Evolutionary conservation across 2,113 vertebrate species (phyloP).

Genomic region (Paratilapia polleni): DNA sequence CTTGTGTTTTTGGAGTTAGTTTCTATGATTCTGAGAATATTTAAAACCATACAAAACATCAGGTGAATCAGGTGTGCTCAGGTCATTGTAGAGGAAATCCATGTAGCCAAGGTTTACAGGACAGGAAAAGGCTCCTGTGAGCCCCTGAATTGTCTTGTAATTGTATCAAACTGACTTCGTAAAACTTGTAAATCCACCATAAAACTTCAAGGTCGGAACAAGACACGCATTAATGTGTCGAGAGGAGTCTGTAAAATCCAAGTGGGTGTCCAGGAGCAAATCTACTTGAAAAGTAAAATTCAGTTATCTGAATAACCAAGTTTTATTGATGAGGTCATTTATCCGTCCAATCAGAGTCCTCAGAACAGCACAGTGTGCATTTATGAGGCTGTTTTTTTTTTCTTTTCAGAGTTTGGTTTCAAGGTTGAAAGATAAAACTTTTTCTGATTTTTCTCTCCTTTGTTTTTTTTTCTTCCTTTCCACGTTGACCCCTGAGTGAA

Average conservation of each 20-base stretch:
- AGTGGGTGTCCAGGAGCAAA: neutral
- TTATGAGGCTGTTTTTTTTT: neutral
- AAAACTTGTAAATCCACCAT: neutral
- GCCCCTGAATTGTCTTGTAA: conserved; percentile 13
- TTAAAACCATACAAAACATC: no score
- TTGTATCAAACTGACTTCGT: neutral
- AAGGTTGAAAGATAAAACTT: neutral
- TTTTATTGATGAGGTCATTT: neutral
- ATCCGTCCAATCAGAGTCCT: neutral
- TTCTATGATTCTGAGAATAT: neutral
- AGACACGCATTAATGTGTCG: neutral
- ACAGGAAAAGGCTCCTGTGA: neutral
- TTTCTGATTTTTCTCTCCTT: neutral
- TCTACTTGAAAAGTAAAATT: neutral
- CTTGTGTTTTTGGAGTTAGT: neutral
- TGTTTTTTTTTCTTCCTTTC: neutral
- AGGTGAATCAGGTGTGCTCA: neutral
- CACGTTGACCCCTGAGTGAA: neutral
- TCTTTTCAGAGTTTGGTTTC: neutral
- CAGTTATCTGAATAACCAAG: neutral
- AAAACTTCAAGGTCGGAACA: conserved; percentile 7
- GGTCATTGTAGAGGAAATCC: neutral
- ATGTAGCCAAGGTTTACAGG: neutral
- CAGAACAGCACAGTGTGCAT: neutral
- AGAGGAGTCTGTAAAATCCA: neutral